Percentiles rank a stretch among this genome's conserved stretches.
These are phyloP conservation scores for Tachysurus vachellii DNA, from an alignment of 2,113 vertebrate species.

Conservation along the genomic window DNA sequence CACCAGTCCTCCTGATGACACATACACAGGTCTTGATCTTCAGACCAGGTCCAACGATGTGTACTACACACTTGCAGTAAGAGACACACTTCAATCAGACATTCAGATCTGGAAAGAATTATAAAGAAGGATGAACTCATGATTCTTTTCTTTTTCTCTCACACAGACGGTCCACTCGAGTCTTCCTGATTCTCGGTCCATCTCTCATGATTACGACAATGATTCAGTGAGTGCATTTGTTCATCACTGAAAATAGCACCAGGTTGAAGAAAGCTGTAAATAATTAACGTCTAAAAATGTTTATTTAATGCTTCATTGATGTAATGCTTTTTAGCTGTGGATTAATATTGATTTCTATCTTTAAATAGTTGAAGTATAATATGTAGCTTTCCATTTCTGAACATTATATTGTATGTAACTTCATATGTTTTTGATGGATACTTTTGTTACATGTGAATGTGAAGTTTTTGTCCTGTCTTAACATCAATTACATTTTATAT, in stretches of 20 bases:
- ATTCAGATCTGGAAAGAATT: constrained; percentile 6
- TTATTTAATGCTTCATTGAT: neutral
- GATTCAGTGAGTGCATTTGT: neutral
- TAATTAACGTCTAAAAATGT: neutral
- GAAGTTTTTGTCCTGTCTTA: neutral
- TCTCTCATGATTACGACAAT: neutral
- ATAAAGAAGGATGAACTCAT: neutral
- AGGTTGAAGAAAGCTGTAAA: neutral
- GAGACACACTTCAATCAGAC: neutral
- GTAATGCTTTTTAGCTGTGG: neutral
- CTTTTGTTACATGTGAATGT: too few species aligned
- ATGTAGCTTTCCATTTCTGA: too few species aligned
- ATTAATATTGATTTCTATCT: too few species aligned
- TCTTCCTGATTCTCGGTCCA: neutral
- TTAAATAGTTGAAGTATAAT: too few species aligned
- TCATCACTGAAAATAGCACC: neutral
- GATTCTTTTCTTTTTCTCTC: too few species aligned
- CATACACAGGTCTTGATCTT: neutral
- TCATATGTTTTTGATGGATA: neutral
- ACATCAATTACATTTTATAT: neutral
- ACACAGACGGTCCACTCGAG: neutral
- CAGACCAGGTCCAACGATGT: neutral
- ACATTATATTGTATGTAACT: neutral
- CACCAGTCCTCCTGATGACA: neutral
- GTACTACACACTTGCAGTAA: constrained; percentile 2